Base-by-base conservation (phyloP, 2,797 vertebrate genomes). In the Liasis olivaceus region DNA sequence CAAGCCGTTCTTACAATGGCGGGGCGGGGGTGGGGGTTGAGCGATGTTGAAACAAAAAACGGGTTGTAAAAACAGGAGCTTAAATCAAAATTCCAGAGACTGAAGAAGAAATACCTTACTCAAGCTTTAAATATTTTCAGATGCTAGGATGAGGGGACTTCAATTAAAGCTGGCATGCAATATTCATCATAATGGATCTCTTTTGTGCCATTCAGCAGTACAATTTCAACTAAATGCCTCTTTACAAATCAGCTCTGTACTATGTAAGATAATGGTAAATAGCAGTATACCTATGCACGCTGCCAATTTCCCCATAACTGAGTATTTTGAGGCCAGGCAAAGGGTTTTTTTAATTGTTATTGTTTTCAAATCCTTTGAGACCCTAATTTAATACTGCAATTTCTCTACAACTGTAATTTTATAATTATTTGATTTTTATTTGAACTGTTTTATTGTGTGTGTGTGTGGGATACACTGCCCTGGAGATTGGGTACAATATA, bases 41-140 rank as follows among this genome's bases (percentile, higher is more conserved):
- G 8, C 95, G 91, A 92, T 92, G 90, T 42, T 96, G 84, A 95
- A 95, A 87, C 31, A 6, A 63, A 13, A 13, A 89, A 89, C 92
- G n/a, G 1, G 54, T 94, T 96, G 91, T 88, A 20, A 81, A 95
- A 92, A 66, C 69, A 94, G 93, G 62, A 85, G 85, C 77, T 93
- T 92, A 88, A 8, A 8, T 0, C 90, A 88, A 93, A 0, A 47
- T 85, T 93, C 92, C 63, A 88, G 92, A 92, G 94, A 89, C 22
- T 69, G 47, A 64, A 86, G 13, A 63, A 51, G 26, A 95, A 94
- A 92, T 93, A 95, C 91, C 60, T 94, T 92, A 90, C 88, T 94
- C 22, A 66, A 91, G 93, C 93, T 87, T 94, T 94, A 93, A 91
- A 90, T 94, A 77, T 94, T 77, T 17, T 56, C 28, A 69, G 88